phyloP scores from a whole-genome alignment of 2,888 invertebrate species.

The Aporophyla lueneburgensis region DNA sequence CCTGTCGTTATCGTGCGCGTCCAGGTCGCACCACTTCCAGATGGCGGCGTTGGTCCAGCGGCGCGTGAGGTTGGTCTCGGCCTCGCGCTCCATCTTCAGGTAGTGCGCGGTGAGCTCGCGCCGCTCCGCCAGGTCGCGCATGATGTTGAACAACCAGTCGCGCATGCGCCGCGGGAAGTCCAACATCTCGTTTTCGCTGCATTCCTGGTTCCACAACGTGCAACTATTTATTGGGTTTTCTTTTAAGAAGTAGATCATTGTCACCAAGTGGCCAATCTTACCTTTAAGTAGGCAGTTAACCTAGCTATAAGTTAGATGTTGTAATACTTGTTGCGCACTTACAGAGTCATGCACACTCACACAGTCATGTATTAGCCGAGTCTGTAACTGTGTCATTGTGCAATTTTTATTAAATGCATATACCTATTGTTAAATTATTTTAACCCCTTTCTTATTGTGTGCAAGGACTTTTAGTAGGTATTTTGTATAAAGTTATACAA shows the following conservation, averaged over 20 bases:
- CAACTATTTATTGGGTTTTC: not conserved
- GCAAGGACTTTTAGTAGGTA: not conserved
- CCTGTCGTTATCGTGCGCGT: conserved; percentile 97
- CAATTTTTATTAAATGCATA: not conserved
- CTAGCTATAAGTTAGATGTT: not conserved
- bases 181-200: conserved; percentile 96
- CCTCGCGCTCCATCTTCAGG: conserved; percentile 96
- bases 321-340: not conserved
- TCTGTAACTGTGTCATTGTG: not conserved
- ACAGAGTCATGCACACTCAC: not conserved
- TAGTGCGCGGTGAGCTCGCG: conserved; percentile 96
- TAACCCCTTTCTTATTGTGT: not conserved
- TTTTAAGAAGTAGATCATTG: not conserved
- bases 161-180: conserved; percentile 99
- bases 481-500: not conserved
- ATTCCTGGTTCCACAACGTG: conserved; percentile 86
- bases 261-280: not conserved
- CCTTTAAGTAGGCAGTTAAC: not conserved
- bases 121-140: conserved; percentile 98
- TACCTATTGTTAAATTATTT: too few species aligned
- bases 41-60: conserved; percentile 98
- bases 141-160: conserved; percentile 99
- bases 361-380: not conserved
- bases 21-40: conserved; percentile 99
- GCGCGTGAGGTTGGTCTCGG: conserved; percentile 95